Base-by-base conservation (phyloP, 2,888 invertebrate genomes). In the Dolichopus griseipennis region DNA sequence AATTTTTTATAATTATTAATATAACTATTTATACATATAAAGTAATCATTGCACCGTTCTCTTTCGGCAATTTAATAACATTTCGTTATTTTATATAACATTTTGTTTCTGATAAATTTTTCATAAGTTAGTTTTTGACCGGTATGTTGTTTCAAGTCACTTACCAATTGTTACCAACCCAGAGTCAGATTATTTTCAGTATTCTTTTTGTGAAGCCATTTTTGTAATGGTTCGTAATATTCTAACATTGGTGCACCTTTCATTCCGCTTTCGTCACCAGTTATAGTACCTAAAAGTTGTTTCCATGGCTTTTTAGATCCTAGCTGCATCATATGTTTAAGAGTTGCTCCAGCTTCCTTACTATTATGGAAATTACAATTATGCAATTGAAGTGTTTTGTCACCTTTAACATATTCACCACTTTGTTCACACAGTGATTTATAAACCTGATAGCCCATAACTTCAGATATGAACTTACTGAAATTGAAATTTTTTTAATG, bases 361-460 rank as follows among this genome's bases (percentile, higher is more conserved):
- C 89, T 92, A 74, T 87, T 84, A 79, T 90, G 92, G 75, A 95
- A 93, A 75, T 95, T 93, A 76, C 95, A 95, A 74, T 90, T 87
- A 68, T 93, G 89, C 9, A 95, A 84, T 9, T 89, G 88, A 78
- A 87, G 88, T 0, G 75, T 74, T 12, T 85, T 65, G 68, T 88
- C 85, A 6, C 85, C 84, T 0, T 88, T 88, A 66, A 87, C 88
- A 72, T 89, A 90, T 77, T 93, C 86, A 0, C 88, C 89, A 6
- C 92, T 91, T 71, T 88, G 85, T 72, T 86, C 86, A 76, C 90
- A 91, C n/a, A 90, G 82, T 0, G 87, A 83, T n/a, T 88, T 84
- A 76, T 90, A 89, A 78, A 91, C 87, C 76, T 91, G 90, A 83
- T 91, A 91, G 79, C 95, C 94, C 52, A 95, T 82, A 34, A 95